Base-by-base conservation (phyloP, 2,888 invertebrate genomes). In the Melitaea athalia region DNA sequence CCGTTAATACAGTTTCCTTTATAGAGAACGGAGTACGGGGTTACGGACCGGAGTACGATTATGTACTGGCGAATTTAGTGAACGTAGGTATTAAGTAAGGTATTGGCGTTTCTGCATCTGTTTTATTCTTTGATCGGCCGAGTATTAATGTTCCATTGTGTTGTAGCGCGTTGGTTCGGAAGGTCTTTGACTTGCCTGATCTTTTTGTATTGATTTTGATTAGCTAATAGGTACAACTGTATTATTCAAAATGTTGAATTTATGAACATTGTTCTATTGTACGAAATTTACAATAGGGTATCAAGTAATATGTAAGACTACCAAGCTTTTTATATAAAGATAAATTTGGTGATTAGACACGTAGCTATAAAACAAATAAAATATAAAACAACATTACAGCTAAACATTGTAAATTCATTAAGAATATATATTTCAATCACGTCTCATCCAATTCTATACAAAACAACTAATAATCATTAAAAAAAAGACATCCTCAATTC, bases 61-160 rank as follows among this genome's bases (percentile, higher is more conserved):
- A 75, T 74, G 74, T 77, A 65, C 64, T 66, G 70, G 74, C 72
- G 75, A 79, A 82, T 78, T 78, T 77, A 76, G 72, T 69, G 75
- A 77, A 73, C 74, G 73, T 80, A 81, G 82, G 82, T 80, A n/a
- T n/a, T n/a, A 80, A 50, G 78, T 81, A 79, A 80, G 68, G 61
- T 72, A 61, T 60, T 67, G 80, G 75, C 78, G 67, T 69, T 65
- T 80, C 80, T 81, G 75, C 74, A 70, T 53, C 65, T 71, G 74
- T 74, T 77, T 81, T 83, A 81, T 73, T 87, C 86, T 86, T 75
- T 85, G 85, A 59, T 76, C 75, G 74, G 78, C 83, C 81, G 77
- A 77, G 75, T 81, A 77, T 83, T 84, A 82, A 84, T 81, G 81
- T 78, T 73, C 84, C 80, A 84, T 86, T 86, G 85, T 87, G 80